Conservation (phyloP, 2,888 invertebrate genomes). For the Falcaria lacertinaria region DNA sequence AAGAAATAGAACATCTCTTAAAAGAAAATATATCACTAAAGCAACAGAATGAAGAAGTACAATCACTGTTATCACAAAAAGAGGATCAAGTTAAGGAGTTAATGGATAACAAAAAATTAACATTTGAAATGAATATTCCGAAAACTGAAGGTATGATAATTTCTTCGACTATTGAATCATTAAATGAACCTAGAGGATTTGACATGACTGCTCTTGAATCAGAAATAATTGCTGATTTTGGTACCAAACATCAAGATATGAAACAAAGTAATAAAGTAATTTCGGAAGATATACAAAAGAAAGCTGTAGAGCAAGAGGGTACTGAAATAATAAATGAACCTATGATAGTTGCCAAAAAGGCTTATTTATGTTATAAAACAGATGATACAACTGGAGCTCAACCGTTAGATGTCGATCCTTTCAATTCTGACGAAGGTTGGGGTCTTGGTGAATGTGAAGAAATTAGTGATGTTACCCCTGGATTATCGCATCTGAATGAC, state of each 20-base stretch:
- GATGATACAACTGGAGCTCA: slow-evolving; percentile 30
- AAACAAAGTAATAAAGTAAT: slow-evolving; percentile 32
- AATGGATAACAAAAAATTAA: slow-evolving; percentile 53
- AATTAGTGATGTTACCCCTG: slow-evolving; percentile 49
- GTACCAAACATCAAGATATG: slow-evolving; percentile 21
- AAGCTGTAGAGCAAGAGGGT: too few species aligned
- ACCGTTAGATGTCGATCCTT: slow-evolving; percentile 47
- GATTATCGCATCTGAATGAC: slow-evolving; percentile 77
- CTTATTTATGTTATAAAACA: slow-evolving; percentile 71
- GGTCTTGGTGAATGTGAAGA: slow-evolving; percentile 58
- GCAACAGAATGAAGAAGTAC: slow-evolving; percentile 41
- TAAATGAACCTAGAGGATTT: slow-evolving; percentile 38
- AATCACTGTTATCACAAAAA: slow-evolving; percentile 41
- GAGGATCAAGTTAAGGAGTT: slow-evolving; percentile 59
- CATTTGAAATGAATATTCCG: slow-evolving; percentile 72
- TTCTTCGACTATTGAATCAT: slow-evolving; percentile 66
- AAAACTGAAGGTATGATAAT: slow-evolving; percentile 75
- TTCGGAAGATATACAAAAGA: slow-evolving; percentile 34
- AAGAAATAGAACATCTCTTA: slow-evolving; percentile 31
- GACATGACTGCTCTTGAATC: slow-evolving; percentile 59
- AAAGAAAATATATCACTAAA: slow-evolving; percentile 37
- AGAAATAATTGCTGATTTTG: slow-evolving; percentile 55
- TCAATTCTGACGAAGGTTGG: slow-evolving; percentile 70
- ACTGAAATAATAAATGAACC: slow-evolving; percentile 42
- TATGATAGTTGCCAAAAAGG: slow-evolving; percentile 72